phyloP scores from a whole-genome alignment of 2,113 vertebrate species.

The Eonycteris spelaea region DNA sequence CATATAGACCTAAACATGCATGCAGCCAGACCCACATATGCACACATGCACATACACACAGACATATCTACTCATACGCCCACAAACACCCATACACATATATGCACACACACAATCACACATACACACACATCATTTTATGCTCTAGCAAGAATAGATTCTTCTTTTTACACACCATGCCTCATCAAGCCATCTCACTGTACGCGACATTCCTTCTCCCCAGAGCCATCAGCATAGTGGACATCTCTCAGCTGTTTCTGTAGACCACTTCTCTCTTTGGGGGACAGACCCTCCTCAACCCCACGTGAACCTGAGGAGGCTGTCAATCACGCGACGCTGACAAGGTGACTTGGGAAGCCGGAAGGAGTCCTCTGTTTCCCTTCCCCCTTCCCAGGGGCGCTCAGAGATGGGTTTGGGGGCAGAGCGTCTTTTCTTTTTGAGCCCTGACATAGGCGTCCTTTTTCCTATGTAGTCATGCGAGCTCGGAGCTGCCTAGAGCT shows the following conservation, averaged over 20 bases:
- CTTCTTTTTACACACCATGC: background rate
- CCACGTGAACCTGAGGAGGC: background rate
- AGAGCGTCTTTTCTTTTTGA: background rate
- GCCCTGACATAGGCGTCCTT: background rate
- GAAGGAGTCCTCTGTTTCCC: background rate
- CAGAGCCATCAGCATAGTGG: background rate
- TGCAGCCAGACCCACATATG: no score
- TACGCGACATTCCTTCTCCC: background rate
- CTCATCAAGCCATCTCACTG: background rate
- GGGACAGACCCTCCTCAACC: background rate
- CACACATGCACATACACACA: no score
- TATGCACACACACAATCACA: no score
- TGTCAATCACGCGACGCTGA: background rate
- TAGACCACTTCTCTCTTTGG: background rate
- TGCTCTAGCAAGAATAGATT: background rate
- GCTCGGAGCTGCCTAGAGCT: background rate
- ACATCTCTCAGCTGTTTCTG: background rate
- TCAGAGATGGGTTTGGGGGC: background rate
- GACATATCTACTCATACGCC: rapidly evolving
- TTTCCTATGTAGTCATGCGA: background rate
- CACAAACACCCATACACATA: background rate
- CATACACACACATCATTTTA: background rate
- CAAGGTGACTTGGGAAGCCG: background rate
- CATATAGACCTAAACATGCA: rapidly evolving
- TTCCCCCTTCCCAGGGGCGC: background rate